Conservation (phyloP, 2,888 invertebrate genomes). For the Carterocephalus palaemon region DNA sequence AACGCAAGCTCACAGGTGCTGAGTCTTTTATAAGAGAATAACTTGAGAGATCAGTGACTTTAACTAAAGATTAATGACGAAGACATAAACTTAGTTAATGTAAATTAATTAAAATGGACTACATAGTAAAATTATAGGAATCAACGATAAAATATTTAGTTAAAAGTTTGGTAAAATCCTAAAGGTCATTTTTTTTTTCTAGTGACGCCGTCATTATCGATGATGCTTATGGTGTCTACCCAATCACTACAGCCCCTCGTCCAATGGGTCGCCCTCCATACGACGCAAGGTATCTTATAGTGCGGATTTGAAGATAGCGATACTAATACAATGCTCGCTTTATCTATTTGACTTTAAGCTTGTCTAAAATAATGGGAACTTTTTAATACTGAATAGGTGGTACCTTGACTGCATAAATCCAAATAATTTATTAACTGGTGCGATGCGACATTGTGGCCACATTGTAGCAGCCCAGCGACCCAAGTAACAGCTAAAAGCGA, state of each 20-base stretch:
- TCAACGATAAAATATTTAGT: no score
- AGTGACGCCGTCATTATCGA: constrained; percentile 64
- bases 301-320: neutral
- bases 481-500: constrained; percentile 29
- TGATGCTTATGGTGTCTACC: constrained; percentile 64
- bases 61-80: no score
- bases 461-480: constrained; percentile 38
- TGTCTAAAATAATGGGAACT: no score
- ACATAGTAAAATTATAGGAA: neutral
- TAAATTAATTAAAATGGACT: neutral
- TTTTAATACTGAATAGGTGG: no score
- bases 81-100: neutral
- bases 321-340: neutral
- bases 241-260: constrained; percentile 55
- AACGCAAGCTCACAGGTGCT: no score
- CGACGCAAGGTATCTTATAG: constrained; percentile 56
- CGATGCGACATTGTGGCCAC: constrained; percentile 66
- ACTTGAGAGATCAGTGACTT: no score
- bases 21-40: no score
- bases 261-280: constrained; percentile 66
- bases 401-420: no score
- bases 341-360: no score
- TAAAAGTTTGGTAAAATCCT: no score
- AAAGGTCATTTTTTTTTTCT: constrained; percentile 33
- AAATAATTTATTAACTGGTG: no score